Evolutionary conservation across 37 sponge, comb jelly and placozoan genomes (phyloP).

Genomic region (Theonella swinhoei): DNA sequence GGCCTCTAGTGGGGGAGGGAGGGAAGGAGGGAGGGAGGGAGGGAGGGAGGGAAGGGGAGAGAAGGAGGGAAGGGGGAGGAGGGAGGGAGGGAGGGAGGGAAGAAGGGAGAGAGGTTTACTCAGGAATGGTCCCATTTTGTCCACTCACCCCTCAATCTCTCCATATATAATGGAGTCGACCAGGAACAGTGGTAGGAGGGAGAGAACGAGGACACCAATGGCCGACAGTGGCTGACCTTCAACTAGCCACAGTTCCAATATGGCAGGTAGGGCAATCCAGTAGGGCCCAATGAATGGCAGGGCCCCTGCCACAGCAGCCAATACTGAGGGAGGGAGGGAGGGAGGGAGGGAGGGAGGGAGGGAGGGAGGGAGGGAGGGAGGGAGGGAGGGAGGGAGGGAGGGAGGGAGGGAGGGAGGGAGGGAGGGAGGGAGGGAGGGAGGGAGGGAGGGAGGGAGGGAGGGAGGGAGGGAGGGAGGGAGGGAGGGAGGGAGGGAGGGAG

Average conservation of each 20-base stretch:
- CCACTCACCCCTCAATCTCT: slow-evolving; percentile 87
- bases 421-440: slow-evolving; percentile 8
- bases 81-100: slow-evolving; percentile 23
- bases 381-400: background rate
- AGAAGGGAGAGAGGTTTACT: slow-evolving; percentile 13
- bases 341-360: background rate
- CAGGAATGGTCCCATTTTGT: background rate
- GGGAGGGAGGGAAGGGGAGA: slow-evolving; percentile 21
- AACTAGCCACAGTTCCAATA: slow-evolving; percentile 90
- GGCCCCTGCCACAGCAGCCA: slow-evolving; percentile 87
- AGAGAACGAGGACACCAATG: slow-evolving; percentile 55
- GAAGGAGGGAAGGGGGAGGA: slow-evolving; percentile 5
- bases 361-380: background rate
- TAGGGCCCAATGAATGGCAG: slow-evolving; percentile 94
- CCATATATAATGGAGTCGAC: slow-evolving; percentile 89
- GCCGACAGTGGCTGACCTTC: slow-evolving; percentile 66
- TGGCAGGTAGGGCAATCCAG: slow-evolving; percentile 89
- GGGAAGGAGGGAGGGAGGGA: slow-evolving; percentile 15
- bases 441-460: background rate
- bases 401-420: slow-evolving; percentile 2
- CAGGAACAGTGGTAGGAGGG: slow-evolving; percentile 81
- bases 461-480: background rate
- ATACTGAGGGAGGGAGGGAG: slow-evolving; percentile 34
- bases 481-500: background rate
- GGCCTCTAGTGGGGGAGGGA: slow-evolving; percentile 74